Conservation (phyloP, 2,113 vertebrate species). For the Climacteris rufus region DNA sequence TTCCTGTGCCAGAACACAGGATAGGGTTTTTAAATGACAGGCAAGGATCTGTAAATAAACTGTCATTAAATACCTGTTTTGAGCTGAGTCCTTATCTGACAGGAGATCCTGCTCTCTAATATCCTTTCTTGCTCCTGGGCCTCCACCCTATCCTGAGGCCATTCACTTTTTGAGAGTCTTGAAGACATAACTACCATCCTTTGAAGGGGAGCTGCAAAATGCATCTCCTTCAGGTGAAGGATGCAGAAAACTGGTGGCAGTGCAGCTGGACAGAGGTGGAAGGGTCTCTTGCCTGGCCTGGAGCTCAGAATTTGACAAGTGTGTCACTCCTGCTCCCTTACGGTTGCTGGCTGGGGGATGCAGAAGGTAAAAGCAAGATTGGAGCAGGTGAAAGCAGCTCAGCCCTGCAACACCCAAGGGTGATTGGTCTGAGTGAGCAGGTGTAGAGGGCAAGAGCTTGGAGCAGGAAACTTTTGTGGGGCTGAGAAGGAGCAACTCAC, state of each 20-base stretch:
- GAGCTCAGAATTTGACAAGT: background rate
- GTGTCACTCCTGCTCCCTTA: background rate
- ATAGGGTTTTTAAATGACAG: background rate
- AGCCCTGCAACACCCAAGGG: background rate
- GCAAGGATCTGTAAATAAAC: background rate
- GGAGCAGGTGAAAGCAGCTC: background rate
- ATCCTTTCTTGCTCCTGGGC: background rate
- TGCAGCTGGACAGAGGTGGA: background rate
- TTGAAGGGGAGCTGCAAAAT: background rate
- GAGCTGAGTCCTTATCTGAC: background rate
- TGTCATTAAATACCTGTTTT: background rate
- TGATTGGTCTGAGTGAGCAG: fast-evolving
- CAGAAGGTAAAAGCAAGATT: background rate
- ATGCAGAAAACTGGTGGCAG: background rate
- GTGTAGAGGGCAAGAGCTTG: background rate
- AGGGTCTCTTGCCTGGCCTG: background rate
- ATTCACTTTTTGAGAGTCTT: background rate
- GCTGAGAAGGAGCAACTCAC: background rate
- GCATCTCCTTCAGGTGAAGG: fast-evolving
- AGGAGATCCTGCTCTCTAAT: background rate
- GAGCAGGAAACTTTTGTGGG: background rate
- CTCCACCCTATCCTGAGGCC: background rate
- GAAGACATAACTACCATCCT: background rate
- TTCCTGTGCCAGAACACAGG: background rate
- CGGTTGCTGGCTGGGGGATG: background rate